These are phyloP conservation scores for Syrrhaptes paradoxus DNA, from an alignment of 2,113 vertebrate genomes.

Conservation along the genomic window DNA sequence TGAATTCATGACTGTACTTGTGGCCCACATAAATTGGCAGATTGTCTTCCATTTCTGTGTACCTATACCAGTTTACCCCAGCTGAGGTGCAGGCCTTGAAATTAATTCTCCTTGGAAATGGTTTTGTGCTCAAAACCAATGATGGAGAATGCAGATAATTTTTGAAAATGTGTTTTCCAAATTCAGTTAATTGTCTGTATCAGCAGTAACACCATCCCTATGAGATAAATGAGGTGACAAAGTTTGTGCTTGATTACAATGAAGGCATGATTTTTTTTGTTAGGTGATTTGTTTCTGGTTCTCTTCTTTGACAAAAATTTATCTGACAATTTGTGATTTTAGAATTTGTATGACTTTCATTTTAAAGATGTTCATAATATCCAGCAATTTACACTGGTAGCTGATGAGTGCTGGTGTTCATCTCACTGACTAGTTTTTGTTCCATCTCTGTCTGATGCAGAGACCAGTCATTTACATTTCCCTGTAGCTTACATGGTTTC, in stretches of 20 bases:
- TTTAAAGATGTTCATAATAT: neutral
- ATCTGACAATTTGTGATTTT: neutral
- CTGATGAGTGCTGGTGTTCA: neutral
- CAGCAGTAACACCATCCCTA: neutral
- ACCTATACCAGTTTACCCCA: neutral
- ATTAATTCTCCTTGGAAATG: neutral
- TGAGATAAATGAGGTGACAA: neutral
- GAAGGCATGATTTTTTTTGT: neutral
- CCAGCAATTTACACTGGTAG: neutral
- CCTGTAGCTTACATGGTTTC: neutral
- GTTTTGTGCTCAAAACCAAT: neutral
- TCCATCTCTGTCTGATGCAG: neutral
- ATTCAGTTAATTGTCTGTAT: neutral
- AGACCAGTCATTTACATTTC: neutral
- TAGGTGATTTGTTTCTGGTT: neutral
- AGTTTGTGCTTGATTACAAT: neutral
- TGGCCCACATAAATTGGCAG: neutral
- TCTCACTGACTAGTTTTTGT: neutral
- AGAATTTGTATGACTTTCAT: neutral
- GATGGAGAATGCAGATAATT: neutral
- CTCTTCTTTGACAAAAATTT: neutral
- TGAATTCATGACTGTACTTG: neutral
- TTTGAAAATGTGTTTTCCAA: slow-evolving; percentile 7
- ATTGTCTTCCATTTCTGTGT: neutral
- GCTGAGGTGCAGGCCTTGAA: neutral